A percentile compares a stretch with the other conserved stretches of the same genome.
phyloP scores from a whole-genome alignment of 1,140 invertebrate species.

The Drosophila melanogaster region Release_6_plus_ISO1_MT NC_004354.4:14816501-14817000 shows the following conservation, averaged over 20 bases:
- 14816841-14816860: slow-evolving; percentile 53
- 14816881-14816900: slow-evolving; percentile 46
- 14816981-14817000: not conserved
- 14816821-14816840: slow-evolving; percentile 54
- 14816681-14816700: no score
- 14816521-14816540: no score
- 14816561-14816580: not conserved
- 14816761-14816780: slow-evolving; percentile 24
- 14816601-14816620: no score
- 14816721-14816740: slow-evolving; percentile 8
- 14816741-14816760: slow-evolving; percentile 3
- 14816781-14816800: slow-evolving; percentile 21
- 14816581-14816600: no score
- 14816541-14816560: no score
- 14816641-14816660: no score
- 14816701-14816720: no score
- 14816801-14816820: slow-evolving; percentile 29
- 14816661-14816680: no score
- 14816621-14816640: no score
- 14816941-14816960: slow-evolving; percentile 1
- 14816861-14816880: slow-evolving; percentile 37
- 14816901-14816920: slow-evolving; percentile 44
- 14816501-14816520: not conserved
- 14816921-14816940: slow-evolving; percentile 35
- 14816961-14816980: slow-evolving; percentile 9